Base-by-base conservation (phyloP, 92 coral and sea anemone genomes). In the Metridium senile region DNA sequence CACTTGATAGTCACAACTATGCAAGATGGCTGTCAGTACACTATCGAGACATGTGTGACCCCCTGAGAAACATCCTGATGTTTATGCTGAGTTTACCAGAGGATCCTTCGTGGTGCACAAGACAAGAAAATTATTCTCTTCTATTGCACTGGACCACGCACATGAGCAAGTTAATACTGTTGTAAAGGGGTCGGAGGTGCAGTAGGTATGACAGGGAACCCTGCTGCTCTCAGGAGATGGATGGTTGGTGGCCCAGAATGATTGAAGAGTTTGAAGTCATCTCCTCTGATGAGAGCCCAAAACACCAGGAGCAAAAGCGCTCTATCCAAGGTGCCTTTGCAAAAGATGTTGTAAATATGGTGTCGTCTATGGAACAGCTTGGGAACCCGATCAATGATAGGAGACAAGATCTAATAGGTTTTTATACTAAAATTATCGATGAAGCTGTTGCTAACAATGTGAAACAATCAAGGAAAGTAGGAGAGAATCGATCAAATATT, bases 171-270 rank as follows among this genome's bases (percentile, higher is more conserved):
- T 73, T 0, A 89, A 78, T 69, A 84, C 90, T 16, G 62, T 74
- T 26, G 94, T 86, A 0, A 89, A 89, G 88, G 90, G 0, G 70
- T 85, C 51, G 88, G 86, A 21, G 90, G 94, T 63, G 88, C 90
- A 54, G 90, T 82, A 22, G 85, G 90, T 9, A 69, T 85, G 39
- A 89, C 93, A 0, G 90, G 85, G 34, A 89, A 73, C 69, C 89
- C 93, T 1, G 71, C 73, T 33, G 89, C 93, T 1, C 72, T 89
- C 7, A 33, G 83, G 71, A 76, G 82, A 81, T 89, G 93, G 93
- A 81, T 89, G 89, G 77, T 81, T 9, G 86, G 84, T 39, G 93
- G 84, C 26, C 85, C 59, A n/a, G 90, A 78, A 89, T 81, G 87
- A 75, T 85, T 45, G 61, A 77, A 45, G 81, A 89, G 58, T 89